Percentiles rank a stretch among this genome's conserved stretches.
These are phyloP conservation scores for Pseudocheirus occidentalis DNA, from an alignment of 2,797 vertebrate genomes.

Conservation along the genomic window DNA sequence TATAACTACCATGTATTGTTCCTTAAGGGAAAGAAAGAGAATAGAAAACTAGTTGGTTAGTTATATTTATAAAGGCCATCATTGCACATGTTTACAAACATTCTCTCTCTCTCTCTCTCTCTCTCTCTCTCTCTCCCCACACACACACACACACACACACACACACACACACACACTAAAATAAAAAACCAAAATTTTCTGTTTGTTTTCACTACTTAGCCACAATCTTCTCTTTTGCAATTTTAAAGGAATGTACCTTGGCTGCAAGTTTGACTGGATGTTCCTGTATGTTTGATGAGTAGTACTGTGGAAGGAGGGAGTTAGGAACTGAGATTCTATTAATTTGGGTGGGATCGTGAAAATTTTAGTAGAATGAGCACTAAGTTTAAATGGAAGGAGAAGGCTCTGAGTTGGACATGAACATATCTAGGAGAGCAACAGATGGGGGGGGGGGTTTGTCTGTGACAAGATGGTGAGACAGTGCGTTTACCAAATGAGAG, in stretches of 20 bases:
- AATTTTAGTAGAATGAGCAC: not conserved
- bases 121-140: no score
- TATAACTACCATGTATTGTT: not conserved
- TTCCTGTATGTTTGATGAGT: not conserved
- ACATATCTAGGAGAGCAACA: not conserved
- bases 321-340: not conserved
- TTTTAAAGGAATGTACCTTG: not conserved
- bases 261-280: not conserved
- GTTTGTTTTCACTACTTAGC: not conserved
- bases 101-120: no score
- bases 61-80: not conserved
- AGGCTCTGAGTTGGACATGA: not conserved
- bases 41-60: not conserved
- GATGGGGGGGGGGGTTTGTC: not conserved
- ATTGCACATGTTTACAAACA: not conserved
- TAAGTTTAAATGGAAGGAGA: not conserved
- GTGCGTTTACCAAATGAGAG: not conserved
- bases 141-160: no score
- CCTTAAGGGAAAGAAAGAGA: not conserved
- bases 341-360: not conserved
- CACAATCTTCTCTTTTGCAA: not conserved
- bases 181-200: not conserved
- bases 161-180: not conserved
- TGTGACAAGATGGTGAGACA: not conserved
- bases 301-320: not conserved